Percentiles rank a stretch among this genome's conserved stretches.
Conservation (phyloP, 2,113 vertebrate species). For the Monarcha castaneiventris region DNA sequence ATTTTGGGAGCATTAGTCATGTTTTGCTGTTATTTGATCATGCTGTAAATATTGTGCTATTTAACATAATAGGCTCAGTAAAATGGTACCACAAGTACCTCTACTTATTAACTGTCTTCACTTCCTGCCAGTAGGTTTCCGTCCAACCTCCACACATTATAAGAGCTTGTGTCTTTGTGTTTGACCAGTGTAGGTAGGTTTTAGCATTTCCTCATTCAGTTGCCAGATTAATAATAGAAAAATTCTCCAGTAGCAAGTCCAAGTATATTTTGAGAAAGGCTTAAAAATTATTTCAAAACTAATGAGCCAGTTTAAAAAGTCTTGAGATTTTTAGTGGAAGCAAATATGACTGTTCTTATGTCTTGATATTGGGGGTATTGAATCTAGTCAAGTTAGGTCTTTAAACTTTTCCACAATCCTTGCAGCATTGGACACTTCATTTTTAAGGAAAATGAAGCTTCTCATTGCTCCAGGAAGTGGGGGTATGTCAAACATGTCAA, state of each 20-base stretch:
- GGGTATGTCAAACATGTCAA: not conserved
- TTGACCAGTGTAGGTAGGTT: fast-evolving
- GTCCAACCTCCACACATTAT: not conserved
- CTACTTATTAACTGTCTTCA: not conserved
- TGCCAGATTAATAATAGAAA: not conserved
- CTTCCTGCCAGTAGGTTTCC: not conserved
- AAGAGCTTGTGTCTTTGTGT: not conserved
- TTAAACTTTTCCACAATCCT: not conserved
- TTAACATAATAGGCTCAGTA: not conserved
- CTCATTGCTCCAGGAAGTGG: not conserved
- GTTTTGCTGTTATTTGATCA: not conserved
- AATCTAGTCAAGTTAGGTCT: not conserved
- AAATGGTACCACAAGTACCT: not conserved
- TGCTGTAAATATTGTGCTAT: not conserved
- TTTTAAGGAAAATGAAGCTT: not conserved
- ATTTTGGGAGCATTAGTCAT: not conserved
- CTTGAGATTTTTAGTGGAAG: not conserved
- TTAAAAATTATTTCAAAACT: not conserved
- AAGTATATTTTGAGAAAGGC: not conserved
- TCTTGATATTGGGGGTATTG: not conserved
- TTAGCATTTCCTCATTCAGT: not conserved
- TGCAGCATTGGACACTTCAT: not conserved
- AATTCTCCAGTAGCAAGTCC: not conserved
- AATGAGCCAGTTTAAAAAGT: not conserved
- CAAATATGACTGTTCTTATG: not conserved